A percentile compares a stretch with the other conserved stretches of the same genome.
These are phyloP conservation scores for Hydrozoanthus tunicans DNA, from an alignment of 64 coral and sea anemone genomes.

Conservation along the genomic window DNA sequence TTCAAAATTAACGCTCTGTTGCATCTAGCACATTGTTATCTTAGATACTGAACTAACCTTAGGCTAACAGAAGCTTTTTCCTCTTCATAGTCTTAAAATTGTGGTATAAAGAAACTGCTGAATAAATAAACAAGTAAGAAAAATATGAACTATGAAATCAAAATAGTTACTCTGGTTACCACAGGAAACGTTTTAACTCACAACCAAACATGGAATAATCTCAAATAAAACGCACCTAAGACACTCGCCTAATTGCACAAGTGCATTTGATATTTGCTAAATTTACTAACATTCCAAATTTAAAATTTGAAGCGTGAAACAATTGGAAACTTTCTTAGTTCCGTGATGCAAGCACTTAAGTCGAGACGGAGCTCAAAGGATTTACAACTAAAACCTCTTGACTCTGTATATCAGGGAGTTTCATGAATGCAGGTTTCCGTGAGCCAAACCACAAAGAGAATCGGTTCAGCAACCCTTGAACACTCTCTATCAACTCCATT, in stretches of 20 bases:
- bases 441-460: constrained; percentile 1
- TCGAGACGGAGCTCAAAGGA: too few species aligned
- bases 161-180: too few species aligned
- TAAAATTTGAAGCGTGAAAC: background rate
- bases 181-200: too few species aligned
- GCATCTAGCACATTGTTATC: too few species aligned
- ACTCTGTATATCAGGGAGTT: background rate
- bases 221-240: background rate
- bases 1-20: too few species aligned
- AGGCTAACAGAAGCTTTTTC: too few species aligned
- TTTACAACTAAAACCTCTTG: background rate
- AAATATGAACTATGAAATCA: too few species aligned
- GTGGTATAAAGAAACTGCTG: too few species aligned
- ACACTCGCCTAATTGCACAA: background rate
- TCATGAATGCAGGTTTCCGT: background rate
- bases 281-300: background rate
- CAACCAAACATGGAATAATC: background rate
- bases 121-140: too few species aligned
- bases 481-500: background rate
- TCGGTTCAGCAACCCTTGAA: background rate
- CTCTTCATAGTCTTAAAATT: too few species aligned
- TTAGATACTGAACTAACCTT: too few species aligned
- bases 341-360: background rate
- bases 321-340: background rate
- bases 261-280: background rate